phyloP scores from a whole-genome alignment of 1,140 invertebrate genomes.

The Brachionus sp. region DNA sequence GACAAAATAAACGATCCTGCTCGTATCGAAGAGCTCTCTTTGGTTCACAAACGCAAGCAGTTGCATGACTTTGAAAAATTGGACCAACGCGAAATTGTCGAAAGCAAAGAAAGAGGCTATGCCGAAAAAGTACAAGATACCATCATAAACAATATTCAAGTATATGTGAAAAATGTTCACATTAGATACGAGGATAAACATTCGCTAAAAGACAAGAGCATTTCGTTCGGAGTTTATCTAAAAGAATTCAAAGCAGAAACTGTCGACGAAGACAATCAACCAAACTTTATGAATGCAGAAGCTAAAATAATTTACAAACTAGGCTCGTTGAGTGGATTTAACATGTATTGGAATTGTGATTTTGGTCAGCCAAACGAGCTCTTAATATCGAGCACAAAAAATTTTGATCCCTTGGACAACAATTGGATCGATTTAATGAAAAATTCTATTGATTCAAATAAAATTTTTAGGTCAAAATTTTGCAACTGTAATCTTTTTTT shows the following conservation, averaged over 20 bases:
- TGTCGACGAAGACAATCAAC: conserved; percentile 23
- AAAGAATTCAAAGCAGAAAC: conserved; percentile 46
- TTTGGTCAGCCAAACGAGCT: background rate
- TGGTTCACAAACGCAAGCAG: conserved; percentile 33
- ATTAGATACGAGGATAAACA: conserved; percentile 44
- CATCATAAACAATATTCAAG: conserved; percentile 46
- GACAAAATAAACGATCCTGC: conserved; percentile 30
- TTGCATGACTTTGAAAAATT: conserved; percentile 35
- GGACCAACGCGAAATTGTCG: conserved; percentile 16
- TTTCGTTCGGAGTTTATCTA: conserved; percentile 24
- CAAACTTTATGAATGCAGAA: conserved; percentile 34
- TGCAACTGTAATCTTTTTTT: conserved; percentile 6
- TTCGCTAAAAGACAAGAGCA: background rate
- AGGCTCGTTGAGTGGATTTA: conserved; percentile 36
- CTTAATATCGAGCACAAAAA: background rate
- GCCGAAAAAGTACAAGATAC: conserved; percentile 40
- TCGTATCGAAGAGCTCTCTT: background rate
- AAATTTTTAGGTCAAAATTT: background rate
- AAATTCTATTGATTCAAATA: background rate
- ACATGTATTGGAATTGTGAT: conserved; percentile 45
- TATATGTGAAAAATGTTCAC: conserved; percentile 33
- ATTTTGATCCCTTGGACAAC: background rate
- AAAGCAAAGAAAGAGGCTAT: conserved; percentile 35
- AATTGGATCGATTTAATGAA: conserved; percentile 1
- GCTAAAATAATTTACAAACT: conserved; percentile 40